Evolutionary conservation across 2,888 invertebrate genomes (phyloP), one percentile per base, ranked within the genome.

Genomic region (Apeira syringaria): DNA sequence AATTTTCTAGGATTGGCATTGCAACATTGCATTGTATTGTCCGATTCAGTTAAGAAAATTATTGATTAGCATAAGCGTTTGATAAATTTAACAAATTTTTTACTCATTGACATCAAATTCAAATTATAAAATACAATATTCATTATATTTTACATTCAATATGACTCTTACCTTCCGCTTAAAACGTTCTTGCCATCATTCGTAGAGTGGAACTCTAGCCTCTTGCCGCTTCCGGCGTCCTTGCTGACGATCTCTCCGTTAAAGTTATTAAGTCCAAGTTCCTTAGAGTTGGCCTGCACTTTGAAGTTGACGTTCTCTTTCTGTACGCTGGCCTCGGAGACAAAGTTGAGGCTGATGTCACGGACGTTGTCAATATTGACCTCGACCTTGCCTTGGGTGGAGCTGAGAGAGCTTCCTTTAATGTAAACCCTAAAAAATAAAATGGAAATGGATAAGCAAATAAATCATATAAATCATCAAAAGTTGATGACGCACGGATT

Each of bases 131-230:
- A n/a, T n/a, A n/a, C n/a, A n/a, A n/a, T n/a, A n/a, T n/a, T n/a
- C n/a, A n/a, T n/a, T n/a, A n/a, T n/a, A n/a, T n/a, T n/a, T n/a
- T n/a, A n/a, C n/a, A n/a, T n/a, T n/a, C n/a, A n/a, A n/a, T n/a
- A n/a, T n/a, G n/a, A n/a, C n/a, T 7, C 64, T 63, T 68, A 93
- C 93, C 91, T 93, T 89, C 96, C 96, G 60, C 93, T 92, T 1
- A 96, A 63, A 5, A 95, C 68, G 36, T 93, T 93, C 63, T 94
- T 92, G 42, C 92, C 92, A 2, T 91, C 92, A 31, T 93, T 92
- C 17, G 92, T 93, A 0, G 93, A 91, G 1, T 86, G 79, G 60
- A 96, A 89, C 47, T 92, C 91, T 38, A 96, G 82, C 4, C 91
- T 91, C 51, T 94, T 94, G 42, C 90, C 90, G 38, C 88, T 92